Evolutionary conservation across 2,888 invertebrate genomes (phyloP).

Genomic region (Thymelicus lineola): DNA sequence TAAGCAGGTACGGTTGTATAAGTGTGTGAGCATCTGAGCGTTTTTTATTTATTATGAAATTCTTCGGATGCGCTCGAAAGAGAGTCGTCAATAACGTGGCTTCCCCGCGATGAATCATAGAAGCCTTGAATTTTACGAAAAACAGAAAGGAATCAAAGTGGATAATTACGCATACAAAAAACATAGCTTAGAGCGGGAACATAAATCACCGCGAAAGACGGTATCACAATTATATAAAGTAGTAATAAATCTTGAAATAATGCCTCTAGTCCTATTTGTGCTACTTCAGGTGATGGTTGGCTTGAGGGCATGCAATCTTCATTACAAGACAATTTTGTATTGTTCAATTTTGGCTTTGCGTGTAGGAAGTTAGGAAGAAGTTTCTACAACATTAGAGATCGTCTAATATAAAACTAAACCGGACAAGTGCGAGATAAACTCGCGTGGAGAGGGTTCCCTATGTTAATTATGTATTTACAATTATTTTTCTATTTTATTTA

Average conservation of each 20-base stretch:
- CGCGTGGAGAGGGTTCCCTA: no score
- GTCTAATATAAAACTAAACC: background rate
- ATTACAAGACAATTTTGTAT: slow-evolving; percentile 58
- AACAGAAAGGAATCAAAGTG: slow-evolving; percentile 26
- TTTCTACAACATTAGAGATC: background rate
- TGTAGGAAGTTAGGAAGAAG: slow-evolving; percentile 27
- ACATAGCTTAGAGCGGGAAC: slow-evolving; percentile 66
- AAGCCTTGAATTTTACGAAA: slow-evolving; percentile 24
- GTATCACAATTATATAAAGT: slow-evolving; percentile 71
- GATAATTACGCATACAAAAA: slow-evolving; percentile 40
- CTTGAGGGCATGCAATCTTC: slow-evolving; percentile 76
- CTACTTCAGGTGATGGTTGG: slow-evolving; percentile 76
- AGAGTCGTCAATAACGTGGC: background rate
- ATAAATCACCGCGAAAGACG: slow-evolving; percentile 79
- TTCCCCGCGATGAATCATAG: slow-evolving; percentile 23
- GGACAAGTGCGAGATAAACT: no score
- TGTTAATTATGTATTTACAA: no score
- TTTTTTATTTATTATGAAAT: no score
- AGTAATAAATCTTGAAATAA: slow-evolving; percentile 81
- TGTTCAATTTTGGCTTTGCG: slow-evolving; percentile 41
- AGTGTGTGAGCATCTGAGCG: no score
- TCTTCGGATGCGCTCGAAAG: no score
- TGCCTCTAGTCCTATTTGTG: slow-evolving; percentile 67
- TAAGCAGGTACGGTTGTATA: no score
- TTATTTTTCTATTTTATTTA: no score